These are phyloP conservation scores for Magallana gigas DNA, from an alignment of 1,140 invertebrate genomes.

Conservation along the genomic window DNA sequence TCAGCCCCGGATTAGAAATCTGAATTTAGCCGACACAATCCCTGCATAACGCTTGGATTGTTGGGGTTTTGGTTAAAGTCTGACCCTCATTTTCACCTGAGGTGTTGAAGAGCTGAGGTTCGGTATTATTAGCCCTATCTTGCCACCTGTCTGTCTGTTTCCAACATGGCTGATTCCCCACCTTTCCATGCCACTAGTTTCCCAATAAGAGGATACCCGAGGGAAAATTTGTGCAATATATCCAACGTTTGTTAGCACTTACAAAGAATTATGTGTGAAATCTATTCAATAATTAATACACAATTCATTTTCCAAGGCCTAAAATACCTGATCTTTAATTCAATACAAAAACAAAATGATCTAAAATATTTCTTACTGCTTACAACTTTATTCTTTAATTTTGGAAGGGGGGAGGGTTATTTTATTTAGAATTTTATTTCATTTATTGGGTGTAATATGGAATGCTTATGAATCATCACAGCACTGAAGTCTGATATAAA, in stretches of 20 bases:
- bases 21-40: constrained; percentile 17
- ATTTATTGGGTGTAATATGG: neutral
- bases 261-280: constrained; percentile 19
- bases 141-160: neutral
- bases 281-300: constrained; percentile 25
- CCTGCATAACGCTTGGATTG: neutral
- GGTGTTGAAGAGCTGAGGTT: constrained; percentile 16
- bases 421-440: no score
- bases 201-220: neutral
- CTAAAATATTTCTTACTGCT: no score
- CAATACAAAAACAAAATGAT: no score
- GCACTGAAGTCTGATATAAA: constrained; percentile 29
- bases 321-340: neutral
- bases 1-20: constrained; percentile 29
- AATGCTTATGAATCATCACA: neutral
- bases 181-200: neutral
- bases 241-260: constrained; percentile 14
- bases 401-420: no score
- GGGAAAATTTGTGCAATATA: neutral
- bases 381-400: no score
- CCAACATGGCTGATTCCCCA: neutral
- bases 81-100: constrained; percentile 32
- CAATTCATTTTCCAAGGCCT: neutral
- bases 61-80: neutral
- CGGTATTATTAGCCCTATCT: constrained; percentile 17